Evolutionary conservation across 2,797 vertebrate species (phyloP).

Genomic region (Oophaga sylvatica): DNA sequence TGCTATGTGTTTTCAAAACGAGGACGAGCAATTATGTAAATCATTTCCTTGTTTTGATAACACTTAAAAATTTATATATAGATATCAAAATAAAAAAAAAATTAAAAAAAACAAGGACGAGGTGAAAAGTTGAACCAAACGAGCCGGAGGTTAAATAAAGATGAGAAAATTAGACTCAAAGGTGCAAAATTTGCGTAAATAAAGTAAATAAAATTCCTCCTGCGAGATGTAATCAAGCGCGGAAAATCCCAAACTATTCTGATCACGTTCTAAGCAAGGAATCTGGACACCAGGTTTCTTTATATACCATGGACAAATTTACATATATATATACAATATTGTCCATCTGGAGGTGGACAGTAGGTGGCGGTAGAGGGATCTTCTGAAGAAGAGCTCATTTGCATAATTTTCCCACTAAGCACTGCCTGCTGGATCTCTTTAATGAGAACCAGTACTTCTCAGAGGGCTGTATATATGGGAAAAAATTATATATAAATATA

Average conservation of each 20-base stretch:
- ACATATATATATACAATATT: too few species aligned
- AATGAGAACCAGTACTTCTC: too few species aligned
- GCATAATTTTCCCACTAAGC: too few species aligned
- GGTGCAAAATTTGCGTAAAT: not conserved
- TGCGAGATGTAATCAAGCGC: not conserved
- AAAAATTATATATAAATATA: too few species aligned
- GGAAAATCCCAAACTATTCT: not conserved
- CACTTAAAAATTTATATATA: not conserved
- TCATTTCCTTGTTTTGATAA: slow-evolving; percentile 26
- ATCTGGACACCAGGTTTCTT: not conserved
- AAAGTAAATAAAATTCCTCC: not conserved
- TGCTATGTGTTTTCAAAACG: slow-evolving; percentile 28
- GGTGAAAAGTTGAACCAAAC: not conserved
- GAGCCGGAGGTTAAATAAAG: not conserved
- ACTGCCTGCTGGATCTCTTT: too few species aligned
- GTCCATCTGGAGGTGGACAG: too few species aligned
- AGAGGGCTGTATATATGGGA: too few species aligned
- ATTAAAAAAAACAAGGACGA: not conserved
- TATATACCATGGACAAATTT: not conserved
- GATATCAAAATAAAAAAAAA: too few species aligned
- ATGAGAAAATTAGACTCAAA: not conserved
- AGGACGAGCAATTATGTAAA: slow-evolving; percentile 22
- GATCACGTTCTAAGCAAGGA: not conserved
- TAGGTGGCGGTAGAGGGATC: too few species aligned
- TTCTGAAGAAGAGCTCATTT: too few species aligned